Percentiles rank a stretch among this genome's conserved stretches.
Conservation (phyloP, 2,113 vertebrate species). For the Oxygymnocypris stewartii region DNA sequence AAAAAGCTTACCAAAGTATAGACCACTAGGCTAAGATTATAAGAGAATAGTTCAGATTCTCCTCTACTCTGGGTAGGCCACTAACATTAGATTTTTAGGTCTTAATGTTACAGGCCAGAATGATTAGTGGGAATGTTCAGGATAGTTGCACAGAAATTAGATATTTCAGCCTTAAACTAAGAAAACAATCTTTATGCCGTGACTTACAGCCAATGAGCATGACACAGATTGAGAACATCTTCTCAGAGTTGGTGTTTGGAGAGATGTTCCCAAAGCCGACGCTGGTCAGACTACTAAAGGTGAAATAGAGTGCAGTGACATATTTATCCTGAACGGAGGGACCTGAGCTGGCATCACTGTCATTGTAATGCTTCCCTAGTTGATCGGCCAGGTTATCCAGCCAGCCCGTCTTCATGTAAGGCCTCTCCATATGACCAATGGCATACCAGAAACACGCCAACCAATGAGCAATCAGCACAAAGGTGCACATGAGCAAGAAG, state of each 20-base stretch:
- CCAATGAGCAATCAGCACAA: conserved; percentile 92
- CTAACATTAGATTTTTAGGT: not conserved
- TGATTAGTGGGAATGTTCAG: too few species aligned
- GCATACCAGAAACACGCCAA: conserved; percentile 94
- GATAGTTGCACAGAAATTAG: not conserved
- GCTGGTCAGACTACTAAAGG: conserved; percentile 97
- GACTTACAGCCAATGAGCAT: conserved; percentile 99
- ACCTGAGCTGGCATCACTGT: conserved; percentile 84
- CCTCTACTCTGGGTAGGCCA: not conserved
- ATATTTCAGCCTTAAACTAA: not conserved
- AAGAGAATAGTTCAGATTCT: not conserved
- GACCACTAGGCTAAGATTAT: not conserved
- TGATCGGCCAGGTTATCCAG: conserved; percentile 92
- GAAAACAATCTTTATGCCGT: not conserved
- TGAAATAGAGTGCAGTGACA: conserved; percentile 96
- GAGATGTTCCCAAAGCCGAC: conserved; percentile 96
- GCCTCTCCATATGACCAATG: conserved; percentile 89
- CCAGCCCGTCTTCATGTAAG: conserved; percentile 96
- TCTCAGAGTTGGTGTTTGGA: conserved; percentile 97
- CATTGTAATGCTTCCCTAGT: conserved; percentile 90
- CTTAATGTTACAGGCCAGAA: not conserved
- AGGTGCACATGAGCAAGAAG: conserved; percentile 93
- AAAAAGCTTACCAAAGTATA: not conserved
- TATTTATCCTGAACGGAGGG: conserved; percentile 97
- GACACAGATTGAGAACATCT: conserved; percentile 99